These are phyloP conservation scores for Gymnothorax reevesii DNA, from an alignment of 2,797 vertebrate genomes.

Conservation along the genomic window DNA sequence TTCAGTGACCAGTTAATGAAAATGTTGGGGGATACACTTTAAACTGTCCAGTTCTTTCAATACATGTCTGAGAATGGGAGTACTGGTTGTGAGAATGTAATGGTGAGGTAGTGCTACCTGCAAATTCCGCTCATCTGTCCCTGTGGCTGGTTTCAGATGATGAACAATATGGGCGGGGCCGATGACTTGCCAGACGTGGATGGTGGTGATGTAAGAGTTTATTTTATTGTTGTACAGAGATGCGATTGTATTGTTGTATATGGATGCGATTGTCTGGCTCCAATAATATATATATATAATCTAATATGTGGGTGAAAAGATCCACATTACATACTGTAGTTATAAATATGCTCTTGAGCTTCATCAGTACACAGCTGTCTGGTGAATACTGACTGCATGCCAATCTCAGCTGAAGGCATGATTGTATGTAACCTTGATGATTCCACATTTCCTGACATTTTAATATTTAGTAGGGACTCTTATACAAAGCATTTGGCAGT, in stretches of 20 bases:
- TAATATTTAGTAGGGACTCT: background rate
- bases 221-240: background rate
- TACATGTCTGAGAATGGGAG: background rate
- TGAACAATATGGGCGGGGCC: slow-evolving; percentile 96
- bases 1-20: too few species aligned
- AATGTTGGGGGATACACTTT: too few species aligned
- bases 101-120: background rate
- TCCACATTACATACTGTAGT: background rate
- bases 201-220: slow-evolving; percentile 82
- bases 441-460: background rate
- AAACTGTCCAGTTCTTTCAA: background rate
- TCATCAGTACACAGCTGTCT: background rate
- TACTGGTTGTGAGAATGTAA: background rate
- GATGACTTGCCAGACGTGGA: slow-evolving; percentile 93
- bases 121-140: background rate
- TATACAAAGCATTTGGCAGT: background rate
- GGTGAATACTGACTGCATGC: background rate
- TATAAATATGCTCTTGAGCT: background rate
- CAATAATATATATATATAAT: background rate
- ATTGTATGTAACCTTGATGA: background rate
- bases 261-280: background rate
- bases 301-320: background rate
- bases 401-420: background rate
- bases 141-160: slow-evolving; percentile 78
- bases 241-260: background rate